phyloP scores from a whole-genome alignment of 2,888 invertebrate species.

The Sclerodermus sp. region DNA sequence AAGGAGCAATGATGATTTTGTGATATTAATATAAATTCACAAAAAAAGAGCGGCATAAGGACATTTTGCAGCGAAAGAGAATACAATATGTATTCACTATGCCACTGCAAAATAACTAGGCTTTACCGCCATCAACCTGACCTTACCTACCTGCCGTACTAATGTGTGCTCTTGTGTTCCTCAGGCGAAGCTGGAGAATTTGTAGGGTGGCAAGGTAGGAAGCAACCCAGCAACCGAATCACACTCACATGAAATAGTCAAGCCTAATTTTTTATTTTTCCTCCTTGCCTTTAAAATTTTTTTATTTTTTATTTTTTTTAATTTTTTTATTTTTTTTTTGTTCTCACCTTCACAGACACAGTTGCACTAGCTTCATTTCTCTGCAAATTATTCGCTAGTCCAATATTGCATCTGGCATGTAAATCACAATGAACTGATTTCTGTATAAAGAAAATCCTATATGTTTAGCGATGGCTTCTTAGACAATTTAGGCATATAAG shows the following conservation, averaged over 20 bases:
- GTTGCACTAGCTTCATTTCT: slow-evolving; percentile 36
- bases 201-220: slow-evolving; percentile 77
- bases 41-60: too few species aligned
- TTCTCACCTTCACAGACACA: slow-evolving; percentile 26
- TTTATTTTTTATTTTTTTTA: slow-evolving; percentile 39
- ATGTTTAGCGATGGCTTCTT: slow-evolving; percentile 3
- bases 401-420: slow-evolving; percentile 30
- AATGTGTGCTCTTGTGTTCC: slow-evolving; percentile 67
- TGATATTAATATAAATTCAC: too few species aligned
- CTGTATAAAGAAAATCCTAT: not conserved
- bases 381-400: slow-evolving; percentile 25
- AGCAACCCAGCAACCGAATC: slow-evolving; percentile 63
- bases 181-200: slow-evolving; percentile 77
- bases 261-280: slow-evolving; percentile 48
- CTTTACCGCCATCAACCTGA: slow-evolving; percentile 56
- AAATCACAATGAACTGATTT: slow-evolving; percentile 16
- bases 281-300: slow-evolving; percentile 27
- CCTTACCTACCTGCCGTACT: slow-evolving; percentile 58
- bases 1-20: too few species aligned
- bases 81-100: slow-evolving; percentile 23
- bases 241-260: slow-evolving; percentile 57
- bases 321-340: slow-evolving; percentile 27
- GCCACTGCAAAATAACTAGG: slow-evolving; percentile 56
- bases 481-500: not conserved
- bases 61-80: too few species aligned